Conservation (phyloP, 1,140 invertebrate species). For the Epicauta chinensis region DNA sequence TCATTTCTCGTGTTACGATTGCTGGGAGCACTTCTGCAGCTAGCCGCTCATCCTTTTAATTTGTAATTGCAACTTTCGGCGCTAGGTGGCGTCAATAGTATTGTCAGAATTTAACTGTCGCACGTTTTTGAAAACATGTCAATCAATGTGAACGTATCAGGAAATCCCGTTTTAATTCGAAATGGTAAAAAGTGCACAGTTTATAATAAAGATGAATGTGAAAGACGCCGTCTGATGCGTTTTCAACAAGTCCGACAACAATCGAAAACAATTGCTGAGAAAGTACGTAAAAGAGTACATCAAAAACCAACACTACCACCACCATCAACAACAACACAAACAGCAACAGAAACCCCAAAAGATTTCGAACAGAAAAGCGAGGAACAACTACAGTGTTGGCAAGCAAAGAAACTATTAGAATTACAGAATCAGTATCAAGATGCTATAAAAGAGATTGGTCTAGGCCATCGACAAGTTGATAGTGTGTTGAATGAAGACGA, state of each 20-base stretch:
- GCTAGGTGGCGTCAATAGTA: neutral
- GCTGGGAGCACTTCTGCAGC: no score
- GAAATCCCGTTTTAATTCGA: slow-evolving; percentile 45
- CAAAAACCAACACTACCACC: slow-evolving; percentile 43
- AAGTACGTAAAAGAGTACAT: slow-evolving; percentile 45
- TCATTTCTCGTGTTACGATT: no score
- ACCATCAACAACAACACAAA: slow-evolving; percentile 39
- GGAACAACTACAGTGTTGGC: slow-evolving; percentile 42
- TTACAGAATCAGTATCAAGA: slow-evolving; percentile 46
- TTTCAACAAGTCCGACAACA: slow-evolving; percentile 51
- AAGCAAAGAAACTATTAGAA: slow-evolving; percentile 44
- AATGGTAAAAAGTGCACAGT: slow-evolving; percentile 44
- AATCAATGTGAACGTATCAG: slow-evolving; percentile 48
- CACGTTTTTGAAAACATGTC: slow-evolving; percentile 44
- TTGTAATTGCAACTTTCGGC: neutral
- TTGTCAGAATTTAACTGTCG: neutral
- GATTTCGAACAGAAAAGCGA: slow-evolving; percentile 43
- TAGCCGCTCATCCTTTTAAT: no score
- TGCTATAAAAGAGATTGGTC: slow-evolving; percentile 47
- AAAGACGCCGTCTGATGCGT: slow-evolving; percentile 49
- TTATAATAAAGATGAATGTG: slow-evolving; percentile 46
- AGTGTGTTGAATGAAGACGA: slow-evolving; percentile 35
- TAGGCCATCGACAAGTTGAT: slow-evolving; percentile 43
- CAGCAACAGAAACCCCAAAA: no score
- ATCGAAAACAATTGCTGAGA: slow-evolving; percentile 48